A percentile compares a stretch with the other conserved stretches of the same genome.
phyloP scores from a whole-genome alignment of 2,797 vertebrate species.

The Poecilia wingei region DNA sequence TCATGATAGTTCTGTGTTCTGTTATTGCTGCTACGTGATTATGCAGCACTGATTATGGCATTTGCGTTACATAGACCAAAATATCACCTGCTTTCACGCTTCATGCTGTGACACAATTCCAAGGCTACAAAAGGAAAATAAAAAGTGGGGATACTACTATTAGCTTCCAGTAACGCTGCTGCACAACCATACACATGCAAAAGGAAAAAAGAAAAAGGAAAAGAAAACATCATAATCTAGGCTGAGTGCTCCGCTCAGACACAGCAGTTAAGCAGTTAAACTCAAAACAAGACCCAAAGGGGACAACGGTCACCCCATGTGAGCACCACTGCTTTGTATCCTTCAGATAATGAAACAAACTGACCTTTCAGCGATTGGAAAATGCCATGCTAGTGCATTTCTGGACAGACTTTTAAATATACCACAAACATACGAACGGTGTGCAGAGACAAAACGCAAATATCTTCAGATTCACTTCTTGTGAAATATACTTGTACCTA shows the following conservation, averaged over 20 bases:
- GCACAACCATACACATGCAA: slow-evolving; percentile 75
- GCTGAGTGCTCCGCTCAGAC: slow-evolving; percentile 56
- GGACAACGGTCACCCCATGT: slow-evolving; percentile 60
- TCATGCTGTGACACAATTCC: slow-evolving; percentile 25
- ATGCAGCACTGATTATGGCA: slow-evolving; percentile 25
- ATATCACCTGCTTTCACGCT: slow-evolving; percentile 29
- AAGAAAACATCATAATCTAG: slow-evolving; percentile 80
- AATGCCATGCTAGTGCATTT: slow-evolving; percentile 61
- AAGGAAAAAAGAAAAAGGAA: slow-evolving; percentile 31
- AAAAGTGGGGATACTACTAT: slow-evolving; percentile 39
- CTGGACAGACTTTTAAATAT: slow-evolving; percentile 59
- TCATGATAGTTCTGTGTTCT: slow-evolving; percentile 23
- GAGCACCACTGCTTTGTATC: slow-evolving; percentile 80
- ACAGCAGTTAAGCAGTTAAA: slow-evolving; percentile 62
- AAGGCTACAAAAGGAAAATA: slow-evolving; percentile 37
- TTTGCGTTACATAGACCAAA: slow-evolving; percentile 38
- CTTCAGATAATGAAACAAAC: slow-evolving; percentile 67
- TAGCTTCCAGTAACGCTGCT: slow-evolving; percentile 53
- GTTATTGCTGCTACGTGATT: slow-evolving; percentile 15
- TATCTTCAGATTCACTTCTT: slow-evolving; percentile 36
- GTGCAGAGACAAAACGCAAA: slow-evolving; percentile 43
- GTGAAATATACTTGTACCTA: slow-evolving; percentile 60
- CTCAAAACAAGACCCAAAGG: slow-evolving; percentile 63
- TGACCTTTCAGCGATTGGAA: slow-evolving; percentile 66
- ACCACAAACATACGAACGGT: slow-evolving; percentile 41